phyloP scores from a whole-genome alignment of 2,797 vertebrate species.

The Myotis vivesi region DNA sequence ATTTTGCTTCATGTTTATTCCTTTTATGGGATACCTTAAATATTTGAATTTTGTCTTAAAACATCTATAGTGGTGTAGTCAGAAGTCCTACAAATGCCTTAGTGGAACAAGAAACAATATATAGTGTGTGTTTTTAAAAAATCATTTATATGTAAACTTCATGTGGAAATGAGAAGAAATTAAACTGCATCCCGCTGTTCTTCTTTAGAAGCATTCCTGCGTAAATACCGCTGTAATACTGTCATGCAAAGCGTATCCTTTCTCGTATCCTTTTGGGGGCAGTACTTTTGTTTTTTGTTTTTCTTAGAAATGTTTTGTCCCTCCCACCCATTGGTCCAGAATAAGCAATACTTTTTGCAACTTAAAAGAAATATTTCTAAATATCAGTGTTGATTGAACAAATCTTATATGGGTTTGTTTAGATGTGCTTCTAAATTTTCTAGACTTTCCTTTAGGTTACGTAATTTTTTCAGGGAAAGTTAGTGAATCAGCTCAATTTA shows the following conservation, averaged over 20 bases:
- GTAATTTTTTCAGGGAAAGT: conserved; percentile 61
- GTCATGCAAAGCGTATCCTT: conserved; percentile 90
- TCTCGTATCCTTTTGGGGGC: conserved; percentile 89
- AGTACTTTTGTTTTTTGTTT: conserved; percentile 65
- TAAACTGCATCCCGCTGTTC: conserved; percentile 88
- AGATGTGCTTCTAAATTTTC: conserved; percentile 44
- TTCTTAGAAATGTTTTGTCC: conserved; percentile 69
- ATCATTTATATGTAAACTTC: conserved; percentile 74
- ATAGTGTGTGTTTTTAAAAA: conserved; percentile 69
- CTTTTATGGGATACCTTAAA: conserved; percentile 30
- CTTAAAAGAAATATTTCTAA: conserved; percentile 59
- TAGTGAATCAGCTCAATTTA: conserved; percentile 71
- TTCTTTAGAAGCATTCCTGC: conserved; percentile 89
- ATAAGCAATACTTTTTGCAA: conserved; percentile 51
- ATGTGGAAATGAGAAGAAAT: conserved; percentile 78
- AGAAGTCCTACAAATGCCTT: conserved; percentile 47
- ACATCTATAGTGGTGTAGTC: conserved; percentile 50
- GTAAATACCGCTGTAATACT: conserved; percentile 87
- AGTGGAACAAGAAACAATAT: conserved; percentile 31
- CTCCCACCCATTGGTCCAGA: conserved; percentile 58
- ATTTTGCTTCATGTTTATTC: conserved; percentile 39
- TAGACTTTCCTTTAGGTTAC: conserved; percentile 32
- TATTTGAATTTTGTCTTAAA: conserved; percentile 61
- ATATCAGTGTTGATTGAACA: conserved; percentile 45
- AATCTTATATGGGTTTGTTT: not conserved